Conservation (phyloP, 2,113 vertebrate species). For the Sterrhoptilus dennistouni region DNA sequence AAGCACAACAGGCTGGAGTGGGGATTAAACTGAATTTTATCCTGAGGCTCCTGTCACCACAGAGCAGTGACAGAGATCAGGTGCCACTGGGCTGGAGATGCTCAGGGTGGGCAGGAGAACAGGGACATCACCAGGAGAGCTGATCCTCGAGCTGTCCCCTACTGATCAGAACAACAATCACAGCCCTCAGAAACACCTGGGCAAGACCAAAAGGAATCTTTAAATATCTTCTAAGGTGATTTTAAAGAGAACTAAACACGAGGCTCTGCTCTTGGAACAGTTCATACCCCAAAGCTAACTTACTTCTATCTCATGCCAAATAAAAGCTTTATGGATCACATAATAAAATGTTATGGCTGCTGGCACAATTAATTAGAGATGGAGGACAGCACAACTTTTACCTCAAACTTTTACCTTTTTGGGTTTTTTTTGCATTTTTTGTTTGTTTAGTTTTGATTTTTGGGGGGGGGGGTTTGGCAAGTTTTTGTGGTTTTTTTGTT, state of each 20-base stretch:
- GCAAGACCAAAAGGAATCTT: slow-evolving; percentile 3
- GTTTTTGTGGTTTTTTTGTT: too few relatives aligned
- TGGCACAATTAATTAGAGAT: slow-evolving; percentile 71
- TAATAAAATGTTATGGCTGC: slow-evolving; percentile 62
- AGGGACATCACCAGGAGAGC: neutral
- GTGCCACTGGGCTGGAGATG: neutral
- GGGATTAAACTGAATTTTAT: neutral
- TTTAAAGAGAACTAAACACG: slow-evolving; percentile 62
- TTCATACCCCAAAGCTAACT: slow-evolving; percentile 49
- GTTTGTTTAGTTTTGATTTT: too few relatives aligned
- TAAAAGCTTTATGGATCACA: slow-evolving; percentile 64
- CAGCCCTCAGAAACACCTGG: neutral
- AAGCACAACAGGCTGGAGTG: neutral
- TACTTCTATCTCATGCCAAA: slow-evolving; percentile 63
- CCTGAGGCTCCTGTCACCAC: neutral
- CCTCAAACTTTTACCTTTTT: neutral
- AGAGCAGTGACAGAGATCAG: neutral
- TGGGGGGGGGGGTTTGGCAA: too few relatives aligned
- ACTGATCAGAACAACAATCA: neutral
- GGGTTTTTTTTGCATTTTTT: neutral
- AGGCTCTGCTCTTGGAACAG: slow-evolving; percentile 24
- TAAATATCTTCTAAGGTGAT: slow-evolving; percentile 38
- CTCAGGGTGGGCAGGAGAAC: rapidly evolving
- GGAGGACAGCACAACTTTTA: slow-evolving; percentile 54
- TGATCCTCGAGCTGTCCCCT: neutral